Base-by-base conservation (phyloP, 2,888 invertebrate genomes). In the Nebria salina region DNA sequence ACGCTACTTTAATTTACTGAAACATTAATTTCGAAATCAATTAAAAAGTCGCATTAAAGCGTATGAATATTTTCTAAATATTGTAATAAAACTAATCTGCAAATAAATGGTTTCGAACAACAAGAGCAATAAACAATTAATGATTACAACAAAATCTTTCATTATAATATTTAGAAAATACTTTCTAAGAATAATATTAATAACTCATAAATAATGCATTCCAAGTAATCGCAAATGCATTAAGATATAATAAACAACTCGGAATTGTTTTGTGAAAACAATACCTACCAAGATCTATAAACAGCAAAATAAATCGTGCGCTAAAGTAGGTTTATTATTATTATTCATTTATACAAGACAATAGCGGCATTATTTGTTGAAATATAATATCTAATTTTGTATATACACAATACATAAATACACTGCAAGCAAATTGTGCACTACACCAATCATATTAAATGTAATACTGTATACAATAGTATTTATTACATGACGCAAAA, bases 351-450 rank as follows among this genome's bases (percentile, higher is more conserved):
- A 54, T 54, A 8, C 54, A 54, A 54, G 8, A 54, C 54, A 54
- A 54, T 54, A 54, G 54, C 54, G 54, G 54, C 13, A 54, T 54
- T 54, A 54, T 54, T 54, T 54, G 54, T 54, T 54, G 54, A 54
- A 54, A 54, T 54, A 54, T 54, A 68, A 75, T 80, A 26, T 64
- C 13, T 70, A 70, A 68, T 20, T 72, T 64, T 82, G 66, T 82
- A 79, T 72, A 79, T 81, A 68, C 78, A 64, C 72, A 72, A 34
- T 34, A 34, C 82, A 68, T 76, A 76, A 26, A 76, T 76, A 76
- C 68, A 76, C 34, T 68, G 65, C 34, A 15, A 76, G 34, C 34
- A 34, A 34, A 34, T 34, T 34, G 34, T 34, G 5, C 0, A 34
- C 34, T 34, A 2, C 5, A 34, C 34, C 34, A 34, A 34, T 34